Conservation (phyloP, 2,113 vertebrate genomes). For the Marmota flaviventris region DNA sequence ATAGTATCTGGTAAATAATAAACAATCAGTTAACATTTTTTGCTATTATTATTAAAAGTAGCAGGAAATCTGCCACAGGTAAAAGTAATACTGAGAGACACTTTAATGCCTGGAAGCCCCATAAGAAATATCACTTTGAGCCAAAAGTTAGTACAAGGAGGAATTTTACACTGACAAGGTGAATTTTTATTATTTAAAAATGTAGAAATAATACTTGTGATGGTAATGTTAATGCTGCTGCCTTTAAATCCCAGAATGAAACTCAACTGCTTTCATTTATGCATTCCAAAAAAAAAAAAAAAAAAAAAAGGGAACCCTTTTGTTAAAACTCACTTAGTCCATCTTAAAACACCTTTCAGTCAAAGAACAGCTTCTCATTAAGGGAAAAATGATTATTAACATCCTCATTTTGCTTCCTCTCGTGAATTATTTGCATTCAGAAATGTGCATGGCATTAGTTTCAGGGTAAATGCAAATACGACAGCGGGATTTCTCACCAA, state of each 20-base stretch:
- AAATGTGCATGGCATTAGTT: constrained; percentile 90
- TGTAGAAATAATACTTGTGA: constrained; percentile 85
- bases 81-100: constrained; percentile 41
- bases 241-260: constrained; percentile 84
- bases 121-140: constrained; percentile 77
- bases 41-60: constrained; percentile 23
- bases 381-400: constrained; percentile 91
- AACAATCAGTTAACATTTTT: not conserved
- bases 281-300: constrained; percentile 61
- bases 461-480: constrained; percentile 92
- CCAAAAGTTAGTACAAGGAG: constrained; percentile 77
- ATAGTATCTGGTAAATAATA: not conserved
- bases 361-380: constrained; percentile 91
- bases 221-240: constrained; percentile 81
- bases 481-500: constrained; percentile 91
- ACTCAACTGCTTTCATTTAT: constrained; percentile 84
- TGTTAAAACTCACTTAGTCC: constrained; percentile 88
- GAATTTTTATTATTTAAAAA: constrained; percentile 86
- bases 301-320: constrained; percentile 73
- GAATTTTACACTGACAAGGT: constrained; percentile 81
- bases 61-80: not conserved
- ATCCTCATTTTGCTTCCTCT: constrained; percentile 90
- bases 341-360: constrained; percentile 88
- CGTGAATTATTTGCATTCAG: constrained; percentile 92
- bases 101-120: constrained; percentile 49